phyloP scores from a whole-genome alignment of 2,888 invertebrate genomes.

The Pheosia tremula region DNA sequence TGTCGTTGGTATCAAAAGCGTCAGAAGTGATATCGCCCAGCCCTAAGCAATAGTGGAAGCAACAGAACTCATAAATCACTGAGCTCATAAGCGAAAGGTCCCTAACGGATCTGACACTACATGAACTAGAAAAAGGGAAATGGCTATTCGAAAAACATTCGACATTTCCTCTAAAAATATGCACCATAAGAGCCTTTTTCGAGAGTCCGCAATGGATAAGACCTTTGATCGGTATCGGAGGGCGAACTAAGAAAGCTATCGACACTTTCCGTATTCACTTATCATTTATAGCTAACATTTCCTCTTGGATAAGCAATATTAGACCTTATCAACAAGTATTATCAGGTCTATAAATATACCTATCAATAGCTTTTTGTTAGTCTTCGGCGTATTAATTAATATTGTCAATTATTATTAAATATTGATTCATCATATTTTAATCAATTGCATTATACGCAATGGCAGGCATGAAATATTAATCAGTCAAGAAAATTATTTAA shows the following conservation, averaged over 20 bases:
- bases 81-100: conserved; percentile 63
- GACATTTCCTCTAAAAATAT: conserved; percentile 51
- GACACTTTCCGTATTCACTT: conserved; percentile 67
- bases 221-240: conserved; percentile 73
- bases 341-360: conserved; percentile 22
- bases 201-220: conserved; percentile 58
- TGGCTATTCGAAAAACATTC: conserved; percentile 62
- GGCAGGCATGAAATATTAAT: conserved; percentile 12
- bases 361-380: not conserved
- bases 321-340: conserved; percentile 47
- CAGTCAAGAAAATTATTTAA: conserved; percentile 25
- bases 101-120: conserved; percentile 63
- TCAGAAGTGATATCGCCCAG: conserved; percentile 58
- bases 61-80: conserved; percentile 66
- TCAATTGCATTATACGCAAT: not conserved
- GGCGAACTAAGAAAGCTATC: conserved; percentile 71
- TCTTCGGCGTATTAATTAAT: conserved; percentile 28
- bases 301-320: conserved; percentile 39
- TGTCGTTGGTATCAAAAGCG: conserved; percentile 58
- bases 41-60: conserved; percentile 52
- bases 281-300: conserved; percentile 56
- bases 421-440: not conserved
- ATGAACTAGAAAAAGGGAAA: conserved; percentile 68
- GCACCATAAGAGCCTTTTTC: conserved; percentile 59
- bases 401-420: conserved; percentile 11